phyloP scores from a whole-genome alignment of 2,888 invertebrate genomes.

The Diaprepes abbreviatus region DNA sequence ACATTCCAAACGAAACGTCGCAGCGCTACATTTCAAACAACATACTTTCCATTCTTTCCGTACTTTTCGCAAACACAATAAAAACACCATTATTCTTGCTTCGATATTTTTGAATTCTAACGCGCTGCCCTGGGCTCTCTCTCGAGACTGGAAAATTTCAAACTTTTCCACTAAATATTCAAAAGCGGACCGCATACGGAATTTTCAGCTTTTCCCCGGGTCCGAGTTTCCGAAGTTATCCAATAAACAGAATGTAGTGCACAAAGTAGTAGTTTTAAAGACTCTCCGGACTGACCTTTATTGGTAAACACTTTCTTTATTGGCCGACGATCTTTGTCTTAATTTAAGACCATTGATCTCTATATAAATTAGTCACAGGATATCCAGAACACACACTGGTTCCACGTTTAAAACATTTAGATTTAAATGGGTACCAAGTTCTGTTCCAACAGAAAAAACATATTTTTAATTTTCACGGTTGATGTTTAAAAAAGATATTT shows the following conservation, averaged over 20 bases:
- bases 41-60: constrained; percentile 29
- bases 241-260: constrained; percentile 42
- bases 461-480: no score
- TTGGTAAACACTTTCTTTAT: constrained; percentile 22
- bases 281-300: neutral
- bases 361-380: neutral
- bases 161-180: constrained; percentile 51
- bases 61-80: constrained; percentile 38
- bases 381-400: no score
- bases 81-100: constrained; percentile 43
- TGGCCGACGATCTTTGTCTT: neutral
- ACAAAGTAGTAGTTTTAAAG: constrained; percentile 18
- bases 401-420: no score
- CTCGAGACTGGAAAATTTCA: constrained; percentile 38
- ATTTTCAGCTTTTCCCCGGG: constrained; percentile 30
- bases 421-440: no score
- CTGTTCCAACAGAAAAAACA: no score
- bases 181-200: constrained; percentile 46
- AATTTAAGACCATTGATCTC: no score
- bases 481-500: no score
- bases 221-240: constrained; percentile 39
- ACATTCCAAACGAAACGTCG: neutral
- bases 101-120: constrained; percentile 43
- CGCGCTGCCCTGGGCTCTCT: constrained; percentile 32
- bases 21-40: neutral